Base-by-base conservation (phyloP, 2,888 invertebrate species). In the Phortica okadai region DNA sequence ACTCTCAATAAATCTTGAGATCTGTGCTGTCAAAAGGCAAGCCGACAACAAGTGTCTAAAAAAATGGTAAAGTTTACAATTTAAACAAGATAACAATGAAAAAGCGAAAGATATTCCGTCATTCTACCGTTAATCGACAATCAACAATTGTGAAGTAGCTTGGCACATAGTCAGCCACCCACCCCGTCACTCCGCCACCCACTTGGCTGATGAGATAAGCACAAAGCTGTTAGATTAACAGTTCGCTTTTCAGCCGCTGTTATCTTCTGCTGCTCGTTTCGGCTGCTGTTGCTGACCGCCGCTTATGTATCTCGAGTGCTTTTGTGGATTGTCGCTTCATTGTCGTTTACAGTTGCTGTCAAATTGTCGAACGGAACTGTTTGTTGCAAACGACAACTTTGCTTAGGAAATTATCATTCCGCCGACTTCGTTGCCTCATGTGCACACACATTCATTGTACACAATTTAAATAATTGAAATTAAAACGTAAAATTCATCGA, bases 1-100 rank as follows among this genome's bases (percentile, higher is more conserved):
- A 6, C 8, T 50, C 50, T 50, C 14, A 50, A 50, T 50, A 50
- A 50, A 50, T 11, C 14, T 50, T 50, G 10, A 50, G 6, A 8
- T 50, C 50, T 11, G 1, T 1, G 50, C 50, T 50, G 8, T 50
- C 50, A 14, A 50, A 50, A 2, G 50, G 10, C 50, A 2, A 33
- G 1, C 33, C 33, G 33, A 33, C 50, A 50, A 50, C 8, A 64
- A 64, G 64, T 4, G 21, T 14, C 54, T 14, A 54, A 54, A 64
- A 64, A 33, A 7, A 69, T 69, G 33, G 69, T 69, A 69, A 69
- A 69, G 44, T 41, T 50, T 50, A 69, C 69, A 69, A 69, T 69
- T 45, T 45, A 69, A 69, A 45, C 45, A 50, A 66, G 42, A 66
- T 42, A 42, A 42, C 10, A 50, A 6, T 8, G 50, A 8, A 50